These are phyloP conservation scores for Mus minutoides DNA, from an alignment of 2,797 vertebrate genomes.

Conservation along the genomic window DNA sequence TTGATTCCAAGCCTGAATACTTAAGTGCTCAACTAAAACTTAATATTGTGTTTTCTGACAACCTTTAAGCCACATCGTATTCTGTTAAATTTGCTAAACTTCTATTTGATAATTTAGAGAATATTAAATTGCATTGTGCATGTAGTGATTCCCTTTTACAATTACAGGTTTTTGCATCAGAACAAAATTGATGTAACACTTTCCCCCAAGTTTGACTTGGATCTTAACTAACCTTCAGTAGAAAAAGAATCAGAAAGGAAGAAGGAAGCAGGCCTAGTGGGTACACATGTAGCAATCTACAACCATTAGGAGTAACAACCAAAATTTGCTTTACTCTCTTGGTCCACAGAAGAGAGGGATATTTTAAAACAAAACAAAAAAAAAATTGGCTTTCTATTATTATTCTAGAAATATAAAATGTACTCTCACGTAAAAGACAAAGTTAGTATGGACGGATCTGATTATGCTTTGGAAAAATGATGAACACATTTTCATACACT, in stretches of 20 bases:
- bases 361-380: not conserved
- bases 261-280: not conserved
- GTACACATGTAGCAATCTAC: not conserved
- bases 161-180: not conserved
- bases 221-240: not conserved
- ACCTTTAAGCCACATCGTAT: not conserved
- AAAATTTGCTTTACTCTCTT: not conserved
- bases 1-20: not conserved
- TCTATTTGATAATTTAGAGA: not conserved
- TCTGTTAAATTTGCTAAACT: not conserved
- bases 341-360: not conserved
- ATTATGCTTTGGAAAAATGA: not conserved
- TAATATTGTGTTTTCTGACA: not conserved
- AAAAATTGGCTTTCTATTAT: not conserved
- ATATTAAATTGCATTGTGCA: not conserved
- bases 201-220: not conserved
- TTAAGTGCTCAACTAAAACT: not conserved
- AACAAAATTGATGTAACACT: not conserved
- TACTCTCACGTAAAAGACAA: accelerated
- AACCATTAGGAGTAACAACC: not conserved
- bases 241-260: not conserved
- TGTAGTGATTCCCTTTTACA: not conserved
- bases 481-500: not conserved
- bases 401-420: not conserved
- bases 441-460: not conserved